Conservation (phyloP, 2,888 invertebrate genomes). For the Catocala fraxini region DNA sequence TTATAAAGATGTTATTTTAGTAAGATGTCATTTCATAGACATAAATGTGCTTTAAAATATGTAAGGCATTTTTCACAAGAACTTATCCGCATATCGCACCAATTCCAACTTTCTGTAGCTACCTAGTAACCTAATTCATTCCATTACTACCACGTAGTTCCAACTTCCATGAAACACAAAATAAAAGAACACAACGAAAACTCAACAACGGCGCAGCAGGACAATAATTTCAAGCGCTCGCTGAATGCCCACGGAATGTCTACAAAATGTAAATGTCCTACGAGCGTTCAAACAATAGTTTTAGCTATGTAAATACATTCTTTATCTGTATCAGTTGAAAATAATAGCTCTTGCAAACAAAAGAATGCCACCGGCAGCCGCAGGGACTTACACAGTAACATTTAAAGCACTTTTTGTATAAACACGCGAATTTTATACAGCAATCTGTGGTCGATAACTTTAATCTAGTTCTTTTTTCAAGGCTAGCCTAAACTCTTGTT, state of each 20-base stretch:
- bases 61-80: too few relatives aligned
- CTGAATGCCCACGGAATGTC: constrained; percentile 36
- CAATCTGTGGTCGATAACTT: background rate
- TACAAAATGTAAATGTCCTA: constrained; percentile 39
- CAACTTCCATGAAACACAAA: constrained; percentile 22
- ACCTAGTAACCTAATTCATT: constrained; percentile 6
- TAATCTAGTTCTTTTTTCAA: constrained; percentile 10
- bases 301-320: constrained; percentile 46
- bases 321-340: constrained; percentile 46
- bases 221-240: constrained; percentile 37
- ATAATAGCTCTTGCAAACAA: constrained; percentile 47
- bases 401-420: too few relatives aligned
- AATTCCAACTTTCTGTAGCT: background rate
- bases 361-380: constrained; percentile 34
- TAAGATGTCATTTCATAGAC: too few relatives aligned
- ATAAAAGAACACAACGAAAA: constrained; percentile 17
- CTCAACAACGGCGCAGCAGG: constrained; percentile 30
- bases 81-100: too few relatives aligned
- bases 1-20: too few relatives aligned
- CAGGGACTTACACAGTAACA: constrained; percentile 13
- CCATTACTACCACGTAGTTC: constrained; percentile 18
- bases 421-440: background rate
- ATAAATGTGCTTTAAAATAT: too few relatives aligned
- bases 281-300: constrained; percentile 37
- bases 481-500: background rate